Percentiles rank a stretch among this genome's conserved stretches.
phyloP scores from a whole-genome alignment of 2,888 invertebrate genomes.

The Lomographa bimaculata region DNA sequence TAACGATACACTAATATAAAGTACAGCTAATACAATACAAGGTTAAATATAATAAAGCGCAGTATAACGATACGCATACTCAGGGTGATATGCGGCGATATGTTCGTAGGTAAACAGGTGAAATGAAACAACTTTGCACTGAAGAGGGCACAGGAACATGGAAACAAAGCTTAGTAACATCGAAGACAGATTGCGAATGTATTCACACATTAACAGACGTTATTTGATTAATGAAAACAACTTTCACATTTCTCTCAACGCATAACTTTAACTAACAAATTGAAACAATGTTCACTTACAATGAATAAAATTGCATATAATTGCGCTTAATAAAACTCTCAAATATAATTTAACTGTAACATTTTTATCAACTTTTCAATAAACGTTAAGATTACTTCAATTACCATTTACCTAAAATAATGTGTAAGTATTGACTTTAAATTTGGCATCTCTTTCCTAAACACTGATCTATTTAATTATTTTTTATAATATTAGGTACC shows the following conservation, averaged over 20 bases:
- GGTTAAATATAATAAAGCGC: conserved; percentile 64
- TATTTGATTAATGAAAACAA: conserved; percentile 56
- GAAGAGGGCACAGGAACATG: conserved; percentile 24
- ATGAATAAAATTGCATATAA: conserved; percentile 81
- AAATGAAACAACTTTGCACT: conserved; percentile 13
- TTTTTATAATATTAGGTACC: conserved; percentile 65
- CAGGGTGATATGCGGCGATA: conserved; percentile 73
- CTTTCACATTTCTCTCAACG: conserved; percentile 66
- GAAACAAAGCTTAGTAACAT: conserved; percentile 29
- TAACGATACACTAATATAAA: conserved; percentile 55
- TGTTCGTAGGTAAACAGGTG: conserved; percentile 43
- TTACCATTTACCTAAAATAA: conserved; percentile 84
- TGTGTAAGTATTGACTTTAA: conserved; percentile 87
- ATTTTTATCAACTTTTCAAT: conserved; percentile 80
- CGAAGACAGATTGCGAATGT: conserved; percentile 34
- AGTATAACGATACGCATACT: conserved; percentile 58
- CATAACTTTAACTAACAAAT: conserved; percentile 83
- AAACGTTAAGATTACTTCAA: conserved; percentile 80
- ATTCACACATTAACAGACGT: conserved; percentile 28
- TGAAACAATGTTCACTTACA: conserved; percentile 81
- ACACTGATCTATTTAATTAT: conserved; percentile 75
- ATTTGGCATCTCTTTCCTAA: conserved; percentile 86
- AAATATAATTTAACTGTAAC: conserved; percentile 83
- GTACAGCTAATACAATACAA: conserved; percentile 64
- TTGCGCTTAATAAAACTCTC: conserved; percentile 83